A percentile compares a stretch with the other conserved stretches of the same genome.
phyloP scores from a whole-genome alignment of 92 coral and sea anemone species.

The Zoanthus sansibaricus region DNA sequence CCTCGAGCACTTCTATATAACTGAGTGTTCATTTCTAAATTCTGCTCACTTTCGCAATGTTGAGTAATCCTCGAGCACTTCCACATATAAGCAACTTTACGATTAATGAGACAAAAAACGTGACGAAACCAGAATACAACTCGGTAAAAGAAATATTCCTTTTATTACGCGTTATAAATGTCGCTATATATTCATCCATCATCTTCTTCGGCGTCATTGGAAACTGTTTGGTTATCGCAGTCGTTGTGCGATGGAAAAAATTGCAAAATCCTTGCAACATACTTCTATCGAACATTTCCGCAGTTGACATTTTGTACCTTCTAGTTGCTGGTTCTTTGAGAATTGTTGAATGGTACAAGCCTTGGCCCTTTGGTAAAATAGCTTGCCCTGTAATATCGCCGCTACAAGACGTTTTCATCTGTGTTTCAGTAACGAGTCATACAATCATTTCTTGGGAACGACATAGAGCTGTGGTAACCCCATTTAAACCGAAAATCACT shows the following conservation, averaged over 20 bases:
- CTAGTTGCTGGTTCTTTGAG: slow-evolving; percentile 62
- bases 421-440: slow-evolving; percentile 60
- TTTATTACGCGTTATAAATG: slow-evolving; percentile 6
- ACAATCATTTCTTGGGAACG: slow-evolving; percentile 62
- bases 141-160: not conserved
- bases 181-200: slow-evolving; percentile 34
- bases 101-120: not conserved
- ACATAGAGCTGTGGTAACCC: slow-evolving; percentile 54
- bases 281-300: slow-evolving; percentile 61
- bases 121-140: not conserved
- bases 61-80: not conserved
- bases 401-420: slow-evolving; percentile 51
- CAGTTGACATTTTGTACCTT: slow-evolving; percentile 60
- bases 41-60: not conserved
- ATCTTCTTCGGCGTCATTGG: slow-evolving; percentile 66
- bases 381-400: slow-evolving; percentile 57
- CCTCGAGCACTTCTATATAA: not conserved
- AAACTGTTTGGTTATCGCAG: slow-evolving; percentile 55
- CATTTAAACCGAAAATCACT: slow-evolving; percentile 43
- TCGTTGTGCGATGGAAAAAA: slow-evolving; percentile 60
- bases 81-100: not conserved
- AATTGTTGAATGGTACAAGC: slow-evolving; percentile 52
- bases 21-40: not conserved
- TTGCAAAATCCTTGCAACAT: slow-evolving; percentile 73
- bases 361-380: slow-evolving; percentile 71